Percentiles rank a stretch among this genome's conserved stretches.
Evolutionary conservation across 2,797 vertebrate species (phyloP).

Genomic region (Spinibarbus caldwelli): DNA sequence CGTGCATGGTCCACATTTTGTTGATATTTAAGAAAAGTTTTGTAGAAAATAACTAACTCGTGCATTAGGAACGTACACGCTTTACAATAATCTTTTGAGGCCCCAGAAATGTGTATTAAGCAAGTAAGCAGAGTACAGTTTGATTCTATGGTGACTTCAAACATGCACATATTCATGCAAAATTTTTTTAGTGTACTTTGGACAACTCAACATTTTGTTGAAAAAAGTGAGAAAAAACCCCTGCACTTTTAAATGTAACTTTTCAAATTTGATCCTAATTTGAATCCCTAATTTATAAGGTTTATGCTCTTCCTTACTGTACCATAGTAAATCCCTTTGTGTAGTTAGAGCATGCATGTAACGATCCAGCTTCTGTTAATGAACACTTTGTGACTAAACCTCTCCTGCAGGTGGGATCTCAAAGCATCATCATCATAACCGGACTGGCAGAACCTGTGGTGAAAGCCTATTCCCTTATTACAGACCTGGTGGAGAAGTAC

Average conservation of each 20-base stretch:
- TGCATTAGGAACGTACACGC: not conserved
- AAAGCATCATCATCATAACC: slow-evolving; percentile 80
- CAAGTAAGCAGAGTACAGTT: no score
- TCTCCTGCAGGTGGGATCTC: slow-evolving; percentile 68
- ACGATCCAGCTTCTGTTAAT: not conserved
- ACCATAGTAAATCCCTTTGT: not conserved
- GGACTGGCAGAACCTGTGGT: slow-evolving; percentile 86
- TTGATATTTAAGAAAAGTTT: no score
- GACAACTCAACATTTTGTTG: no score
- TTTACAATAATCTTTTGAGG: no score
- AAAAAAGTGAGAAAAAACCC: no score
- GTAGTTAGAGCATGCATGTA: not conserved
- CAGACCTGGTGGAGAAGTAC: slow-evolving; percentile 79
- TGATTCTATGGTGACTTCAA: no score
- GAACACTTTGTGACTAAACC: not conserved
- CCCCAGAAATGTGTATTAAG: no score
- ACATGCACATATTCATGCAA: no score
- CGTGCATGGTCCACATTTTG: no score
- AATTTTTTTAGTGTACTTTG: no score
- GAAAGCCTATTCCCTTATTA: slow-evolving; percentile 85
- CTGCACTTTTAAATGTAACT: no score
- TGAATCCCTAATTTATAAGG: not conserved
- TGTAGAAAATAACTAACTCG: no score
- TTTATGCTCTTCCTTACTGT: not conserved
- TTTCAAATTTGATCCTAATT: not conserved